Evolutionary conservation across 2,797 vertebrate genomes (phyloP).

Genomic region (Falco peregrinus): DNA sequence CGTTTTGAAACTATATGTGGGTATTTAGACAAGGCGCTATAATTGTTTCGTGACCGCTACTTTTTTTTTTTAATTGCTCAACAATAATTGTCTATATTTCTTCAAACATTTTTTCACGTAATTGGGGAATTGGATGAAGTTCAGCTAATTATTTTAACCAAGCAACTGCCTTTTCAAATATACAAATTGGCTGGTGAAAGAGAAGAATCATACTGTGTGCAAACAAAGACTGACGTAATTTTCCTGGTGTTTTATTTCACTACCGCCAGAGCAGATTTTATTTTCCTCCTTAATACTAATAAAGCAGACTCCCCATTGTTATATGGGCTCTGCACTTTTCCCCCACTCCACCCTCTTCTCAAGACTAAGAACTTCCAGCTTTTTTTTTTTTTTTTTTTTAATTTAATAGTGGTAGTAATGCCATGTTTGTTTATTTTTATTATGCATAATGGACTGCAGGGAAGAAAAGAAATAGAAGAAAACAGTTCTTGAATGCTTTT

Average conservation of each 20-base stretch:
- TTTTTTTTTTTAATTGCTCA: neutral
- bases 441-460: neutral
- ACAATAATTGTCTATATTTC: neutral
- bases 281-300: slow-evolving; percentile 58
- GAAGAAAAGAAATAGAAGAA: neutral
- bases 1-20: neutral
- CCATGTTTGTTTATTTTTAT: neutral
- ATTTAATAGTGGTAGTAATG: slow-evolving; percentile 3
- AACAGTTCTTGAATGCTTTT: neutral
- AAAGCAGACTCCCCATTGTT: slow-evolving; percentile 50
- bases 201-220: slow-evolving; percentile 66
- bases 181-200: slow-evolving; percentile 61
- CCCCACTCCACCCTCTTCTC: slow-evolving; percentile 40
- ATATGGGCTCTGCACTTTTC: slow-evolving; percentile 43
- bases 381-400: neutral
- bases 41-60: neutral
- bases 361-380: slow-evolving; percentile 7
- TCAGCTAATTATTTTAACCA: slow-evolving; percentile 66
- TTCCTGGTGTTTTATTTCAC: slow-evolving; percentile 61
- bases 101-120: neutral
- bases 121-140: slow-evolving; percentile 15
- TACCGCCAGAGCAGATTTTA: slow-evolving; percentile 53
- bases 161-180: slow-evolving; percentile 52
- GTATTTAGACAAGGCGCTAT: neutral
- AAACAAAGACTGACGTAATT: slow-evolving; percentile 66